A percentile compares a stretch with the other conserved stretches of the same genome.
phyloP scores from a whole-genome alignment of 2,113 vertebrate genomes.

The Xiphophorus hellerii region DNA sequence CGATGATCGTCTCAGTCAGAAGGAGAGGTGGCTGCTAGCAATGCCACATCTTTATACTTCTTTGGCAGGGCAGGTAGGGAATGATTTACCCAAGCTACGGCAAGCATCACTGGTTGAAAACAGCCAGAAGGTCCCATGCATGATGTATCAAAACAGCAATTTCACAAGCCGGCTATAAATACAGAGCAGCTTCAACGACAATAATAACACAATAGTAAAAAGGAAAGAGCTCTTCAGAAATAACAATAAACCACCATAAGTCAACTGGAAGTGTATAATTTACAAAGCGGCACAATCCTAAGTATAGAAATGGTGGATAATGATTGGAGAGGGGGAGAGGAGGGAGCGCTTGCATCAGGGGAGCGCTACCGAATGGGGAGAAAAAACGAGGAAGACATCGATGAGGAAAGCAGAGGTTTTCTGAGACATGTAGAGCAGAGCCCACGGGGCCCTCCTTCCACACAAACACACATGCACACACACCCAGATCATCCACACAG shows the following conservation, averaged over 20 bases:
- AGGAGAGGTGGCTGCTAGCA: not conserved
- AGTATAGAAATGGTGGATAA: constrained; percentile 13
- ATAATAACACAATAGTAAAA: not conserved
- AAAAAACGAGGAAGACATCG: not conserved
- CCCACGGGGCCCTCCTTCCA: constrained; percentile 38
- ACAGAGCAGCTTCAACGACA: not conserved
- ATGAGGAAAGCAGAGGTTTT: constrained; percentile 40
- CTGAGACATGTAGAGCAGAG: constrained; percentile 63
- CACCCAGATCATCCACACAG: not conserved
- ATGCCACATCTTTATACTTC: not conserved
- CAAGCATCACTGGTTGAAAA: not conserved
- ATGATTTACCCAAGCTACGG: not conserved
- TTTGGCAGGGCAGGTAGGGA: not conserved
- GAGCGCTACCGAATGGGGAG: not conserved
- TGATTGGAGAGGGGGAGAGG: not conserved
- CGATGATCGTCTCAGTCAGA: not conserved
- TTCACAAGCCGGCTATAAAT: constrained; percentile 2
- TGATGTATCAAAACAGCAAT: not conserved
- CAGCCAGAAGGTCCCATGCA: not conserved
- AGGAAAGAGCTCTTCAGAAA: constrained; percentile 31
- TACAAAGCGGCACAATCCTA: constrained; percentile 48
- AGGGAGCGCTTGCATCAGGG: constrained; percentile 2
- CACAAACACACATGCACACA: not conserved
- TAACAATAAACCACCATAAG: constrained; percentile 35
- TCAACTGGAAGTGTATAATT: constrained; percentile 56